Conservation (phyloP, 1,140 invertebrate genomes). For the Euwallacea similis region DNA sequence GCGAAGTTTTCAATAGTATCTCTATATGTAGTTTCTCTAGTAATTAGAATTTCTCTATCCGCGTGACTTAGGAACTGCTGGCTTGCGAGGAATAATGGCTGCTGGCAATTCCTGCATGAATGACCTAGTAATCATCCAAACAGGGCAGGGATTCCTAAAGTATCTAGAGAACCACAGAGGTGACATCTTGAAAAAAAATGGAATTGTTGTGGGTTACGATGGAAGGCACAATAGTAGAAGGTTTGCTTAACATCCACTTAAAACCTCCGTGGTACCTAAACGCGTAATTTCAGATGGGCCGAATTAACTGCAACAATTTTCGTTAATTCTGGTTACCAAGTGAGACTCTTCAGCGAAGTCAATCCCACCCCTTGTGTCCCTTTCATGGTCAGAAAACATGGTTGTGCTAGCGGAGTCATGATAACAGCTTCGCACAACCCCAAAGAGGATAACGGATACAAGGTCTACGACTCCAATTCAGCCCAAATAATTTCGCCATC, state of each 20-base stretch:
- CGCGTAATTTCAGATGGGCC: slow-evolving; percentile 74
- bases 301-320: slow-evolving; percentile 86
- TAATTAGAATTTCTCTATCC: no score
- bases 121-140: slow-evolving; percentile 96
- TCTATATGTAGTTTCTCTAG: no score
- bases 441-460: slow-evolving; percentile 99
- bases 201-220: slow-evolving; percentile 93
- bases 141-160: slow-evolving; percentile 86
- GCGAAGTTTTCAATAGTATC: no score
- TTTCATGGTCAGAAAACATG: slow-evolving; percentile 72
- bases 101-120: slow-evolving; percentile 94
- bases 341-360: slow-evolving; percentile 80
- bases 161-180: slow-evolving; percentile 68
- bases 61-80: slow-evolving; percentile 62
- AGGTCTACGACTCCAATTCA: slow-evolving; percentile 95
- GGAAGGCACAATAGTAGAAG: slow-evolving; percentile 91
- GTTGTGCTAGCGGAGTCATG: slow-evolving; percentile 85
- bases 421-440: slow-evolving; percentile 99
- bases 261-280: background rate
- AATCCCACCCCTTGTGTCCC: slow-evolving; percentile 94
- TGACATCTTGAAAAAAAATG: slow-evolving; percentile 60
- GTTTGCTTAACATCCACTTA: slow-evolving; percentile 54
- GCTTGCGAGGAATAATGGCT: slow-evolving; percentile 88
- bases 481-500: slow-evolving; percentile 94
- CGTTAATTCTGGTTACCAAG: slow-evolving; percentile 72